Conservation (phyloP, 2,797 vertebrate genomes). For the Ficedula albicollis region DNA sequence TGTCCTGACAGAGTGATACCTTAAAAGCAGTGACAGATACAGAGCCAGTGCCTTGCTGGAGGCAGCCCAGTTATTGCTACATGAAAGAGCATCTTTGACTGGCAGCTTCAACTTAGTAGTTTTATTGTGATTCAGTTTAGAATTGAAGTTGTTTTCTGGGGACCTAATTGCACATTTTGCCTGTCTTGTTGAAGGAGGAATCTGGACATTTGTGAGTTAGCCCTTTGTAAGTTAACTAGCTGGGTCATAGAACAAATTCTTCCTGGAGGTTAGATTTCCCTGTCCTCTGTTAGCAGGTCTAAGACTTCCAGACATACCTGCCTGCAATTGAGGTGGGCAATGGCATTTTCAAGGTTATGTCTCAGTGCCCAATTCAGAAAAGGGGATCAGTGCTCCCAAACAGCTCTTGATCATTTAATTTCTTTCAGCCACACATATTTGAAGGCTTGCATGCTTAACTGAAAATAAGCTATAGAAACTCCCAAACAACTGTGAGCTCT, state of each 20-base stretch:
- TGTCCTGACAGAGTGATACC: background rate
- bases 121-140: background rate
- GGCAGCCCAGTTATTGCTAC: background rate
- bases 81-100: background rate
- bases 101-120: background rate
- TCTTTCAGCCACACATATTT: background rate
- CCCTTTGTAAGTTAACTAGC: background rate
- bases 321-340: background rate
- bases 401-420: background rate
- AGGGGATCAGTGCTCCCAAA: background rate
- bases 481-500: background rate
- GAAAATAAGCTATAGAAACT: background rate
- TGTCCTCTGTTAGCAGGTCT: background rate
- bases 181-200: background rate
- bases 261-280: background rate
- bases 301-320: background rate
- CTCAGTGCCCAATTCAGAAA: background rate
- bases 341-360: background rate
- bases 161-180: background rate
- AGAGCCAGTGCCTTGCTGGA: background rate
- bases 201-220: background rate
- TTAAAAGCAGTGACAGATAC: background rate
- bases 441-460: background rate
- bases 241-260: background rate
- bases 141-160: background rate